These are phyloP conservation scores for Gallinago solitaria DNA, from an alignment of 2,797 vertebrate genomes.

Conservation along the genomic window DNA sequence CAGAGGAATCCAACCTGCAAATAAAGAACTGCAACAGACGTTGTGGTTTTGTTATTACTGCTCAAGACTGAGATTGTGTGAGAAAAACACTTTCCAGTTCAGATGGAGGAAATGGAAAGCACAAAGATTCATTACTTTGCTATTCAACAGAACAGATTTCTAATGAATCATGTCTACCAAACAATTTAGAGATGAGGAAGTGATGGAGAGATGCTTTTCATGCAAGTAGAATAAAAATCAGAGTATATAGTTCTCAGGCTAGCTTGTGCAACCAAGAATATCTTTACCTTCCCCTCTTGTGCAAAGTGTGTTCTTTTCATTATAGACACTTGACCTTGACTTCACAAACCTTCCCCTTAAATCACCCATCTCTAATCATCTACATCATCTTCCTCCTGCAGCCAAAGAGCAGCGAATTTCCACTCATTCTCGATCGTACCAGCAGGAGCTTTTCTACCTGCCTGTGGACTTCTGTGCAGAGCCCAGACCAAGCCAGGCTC, in stretches of 20 bases:
- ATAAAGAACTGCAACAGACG: background rate
- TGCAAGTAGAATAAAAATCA: background rate
- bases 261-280: background rate
- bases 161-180: background rate
- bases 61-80: background rate
- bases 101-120: background rate
- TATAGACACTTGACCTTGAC: background rate
- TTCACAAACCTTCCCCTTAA: background rate
- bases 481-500: accelerated
- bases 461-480: background rate
- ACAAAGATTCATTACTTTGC: background rate
- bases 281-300: background rate
- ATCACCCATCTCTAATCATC: background rate
- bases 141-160: background rate
- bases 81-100: slow-evolving; percentile 29
- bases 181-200: background rate
- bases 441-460: background rate
- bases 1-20: background rate
- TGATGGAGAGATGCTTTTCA: background rate
- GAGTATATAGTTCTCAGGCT: background rate
- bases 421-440: background rate
- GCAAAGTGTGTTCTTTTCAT: background rate
- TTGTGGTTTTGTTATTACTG: background rate
- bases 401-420: background rate
- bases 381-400: background rate